Base-by-base conservation (phyloP, 2,888 invertebrate genomes). In the Scaptomyza parva region DNA sequence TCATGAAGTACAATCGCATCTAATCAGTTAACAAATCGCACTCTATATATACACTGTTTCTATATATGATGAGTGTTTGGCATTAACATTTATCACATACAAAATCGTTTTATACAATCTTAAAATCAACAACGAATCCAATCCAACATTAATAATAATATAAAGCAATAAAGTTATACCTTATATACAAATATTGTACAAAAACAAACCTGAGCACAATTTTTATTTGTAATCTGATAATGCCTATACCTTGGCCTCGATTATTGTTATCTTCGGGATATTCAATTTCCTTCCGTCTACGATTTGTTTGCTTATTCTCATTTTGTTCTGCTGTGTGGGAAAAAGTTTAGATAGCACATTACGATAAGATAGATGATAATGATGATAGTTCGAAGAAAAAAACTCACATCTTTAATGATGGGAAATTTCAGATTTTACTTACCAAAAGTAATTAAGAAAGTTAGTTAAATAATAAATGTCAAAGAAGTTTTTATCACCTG, bases 1-100 rank as follows among this genome's bases (percentile, higher is more conserved):
- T 37, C 22, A 64, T n/a, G 52, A 64, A 72, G 76, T 75, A 72
- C 76, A 72, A 72, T 43, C 28, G 9, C 35, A 45, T 40, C 33
- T 70, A 50, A n/a, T 45, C 20, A 47, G 47, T 9, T 30, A n/a
- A 2, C 4, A 18, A 18, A 40, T 24, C 24, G 7, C n/a, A 40
- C 24, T 12, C 40, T 40, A 45, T 18, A 17, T 33, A 37, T 14
- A 28, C 9, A 52, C 41, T 17, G n/a, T 2, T 14, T 14, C 20
- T 12, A 33, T 24, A 7, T 30, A 1, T 26, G 11, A 26, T 7
- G 17, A n/a, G n/a, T 47, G n/a, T 12, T n/a, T 11, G 0, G 12
- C 45, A 28, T 14, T 26, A 12, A 26, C 17, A 26, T 24, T 24
- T 24, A 26, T 44, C 3, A 20, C 18, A 7, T 40, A 20, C 11